Base-by-base conservation (phyloP, 2,888 invertebrate genomes). In the Lasioglossum morio region DNA sequence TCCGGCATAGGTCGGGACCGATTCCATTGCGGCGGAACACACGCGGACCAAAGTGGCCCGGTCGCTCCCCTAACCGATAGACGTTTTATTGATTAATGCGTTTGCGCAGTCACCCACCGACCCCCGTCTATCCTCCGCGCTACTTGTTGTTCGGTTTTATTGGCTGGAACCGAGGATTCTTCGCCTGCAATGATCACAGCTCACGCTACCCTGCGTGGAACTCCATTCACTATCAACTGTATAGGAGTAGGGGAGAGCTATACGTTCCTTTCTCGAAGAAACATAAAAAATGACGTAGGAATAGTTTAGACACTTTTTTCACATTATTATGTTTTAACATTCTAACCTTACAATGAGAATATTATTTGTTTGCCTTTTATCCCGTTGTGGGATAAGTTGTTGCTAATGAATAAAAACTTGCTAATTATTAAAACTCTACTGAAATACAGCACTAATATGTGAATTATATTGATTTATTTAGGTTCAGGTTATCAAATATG, bases 61-160 rank as follows among this genome's bases (percentile, higher is more conserved):
- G 46, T 46, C 34, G 60, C 48, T 43, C 53, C 34, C 57, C 30
- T 46, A 43, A 57, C 70, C 63, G 74, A 84, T 73, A 75, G 73
- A 66, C 66, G 40, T 81, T 79, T 72, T 60, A 60, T 87, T 77
- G 80, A 87, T 88, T 77, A 81, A 75, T 73, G 46, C 81, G 57
- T 79, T 79, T 37, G 48, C 77, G 63, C 74, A 40, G 66, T 60
- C 34, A 75, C 34, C 27, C 12, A 27, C 63, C 57, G 5, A 40
- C 16, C 10, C 19, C 27, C 43, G n/a, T 63, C 43, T 63, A 14
- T 23, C 69, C 8, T 2, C 43, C 30, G 57, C 27, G 66, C 23
- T 73, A 34, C 60, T 74, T 72, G 63, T 69, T 53, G 57, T 78
- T 80, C 40, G n/a, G 60, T 72, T 86, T 85, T 77, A 57, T 53